These are phyloP conservation scores for Amphipyra berbera DNA, from an alignment of 2,888 invertebrate genomes.

Conservation along the genomic window DNA sequence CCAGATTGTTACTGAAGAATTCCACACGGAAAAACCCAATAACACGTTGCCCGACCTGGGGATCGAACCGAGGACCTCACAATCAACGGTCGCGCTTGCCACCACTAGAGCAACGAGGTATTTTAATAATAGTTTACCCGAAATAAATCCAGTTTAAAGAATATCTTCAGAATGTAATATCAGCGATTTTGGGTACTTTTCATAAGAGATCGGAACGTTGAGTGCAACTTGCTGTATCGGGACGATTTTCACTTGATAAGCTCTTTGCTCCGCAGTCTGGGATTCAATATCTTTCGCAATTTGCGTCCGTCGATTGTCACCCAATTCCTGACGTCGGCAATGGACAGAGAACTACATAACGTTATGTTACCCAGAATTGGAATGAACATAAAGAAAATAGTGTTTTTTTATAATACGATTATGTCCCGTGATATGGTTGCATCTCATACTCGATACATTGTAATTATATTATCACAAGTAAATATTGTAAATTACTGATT, in stretches of 20 bases:
- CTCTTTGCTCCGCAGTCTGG: slow-evolving; percentile 28
- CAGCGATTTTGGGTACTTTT: slow-evolving; percentile 6
- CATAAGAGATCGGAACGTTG: slow-evolving; percentile 19
- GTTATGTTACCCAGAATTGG: not conserved
- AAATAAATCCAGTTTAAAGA: slow-evolving; percentile 7
- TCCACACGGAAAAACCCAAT: too few species aligned
- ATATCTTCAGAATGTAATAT: slow-evolving; percentile 14
- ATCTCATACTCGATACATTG: not conserved
- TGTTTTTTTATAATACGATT: not conserved
- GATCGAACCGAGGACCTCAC: too few species aligned
- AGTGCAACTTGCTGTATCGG: slow-evolving; percentile 27
- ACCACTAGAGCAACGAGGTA: too few species aligned
- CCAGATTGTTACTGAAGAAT: too few species aligned
- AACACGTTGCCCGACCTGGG: too few species aligned
- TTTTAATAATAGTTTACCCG: not conserved
- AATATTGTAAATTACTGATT: too few species aligned
- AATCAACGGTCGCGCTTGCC: too few species aligned
- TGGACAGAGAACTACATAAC: slow-evolving; percentile 19
- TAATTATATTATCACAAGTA: too few species aligned
- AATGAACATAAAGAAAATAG: slow-evolving; percentile 12
- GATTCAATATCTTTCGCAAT: slow-evolving; percentile 40
- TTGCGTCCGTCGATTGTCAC: slow-evolving; percentile 25
- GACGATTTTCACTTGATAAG: slow-evolving; percentile 40
- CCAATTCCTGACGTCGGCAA: slow-evolving; percentile 10
- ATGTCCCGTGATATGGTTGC: not conserved